Percentiles rank a stretch among this genome's conserved stretches.
Conservation (phyloP, 2,888 invertebrate genomes). For the Alloplasta piceator region DNA sequence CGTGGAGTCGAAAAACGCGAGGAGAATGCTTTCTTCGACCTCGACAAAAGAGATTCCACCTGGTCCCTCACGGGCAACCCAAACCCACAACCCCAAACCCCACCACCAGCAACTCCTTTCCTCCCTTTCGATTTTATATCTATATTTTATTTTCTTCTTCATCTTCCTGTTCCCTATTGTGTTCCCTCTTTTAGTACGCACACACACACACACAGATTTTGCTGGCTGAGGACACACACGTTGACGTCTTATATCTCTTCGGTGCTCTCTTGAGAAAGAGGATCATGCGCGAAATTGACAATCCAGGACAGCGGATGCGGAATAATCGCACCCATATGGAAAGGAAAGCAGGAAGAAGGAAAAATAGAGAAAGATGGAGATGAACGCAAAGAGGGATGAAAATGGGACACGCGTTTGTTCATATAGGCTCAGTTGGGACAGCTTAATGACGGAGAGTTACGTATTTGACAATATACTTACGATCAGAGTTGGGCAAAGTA, state of each 20-base stretch:
- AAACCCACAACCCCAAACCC: background rate
- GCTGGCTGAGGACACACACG: background rate
- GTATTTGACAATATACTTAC: background rate
- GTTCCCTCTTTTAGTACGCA: background rate
- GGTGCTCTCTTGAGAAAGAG: constrained; percentile 22
- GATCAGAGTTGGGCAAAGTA: too few species aligned
- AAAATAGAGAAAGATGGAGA: too few species aligned
- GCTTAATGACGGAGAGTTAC: background rate
- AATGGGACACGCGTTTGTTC: background rate
- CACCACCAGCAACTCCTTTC: constrained; percentile 1
- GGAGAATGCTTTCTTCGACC: constrained; percentile 51
- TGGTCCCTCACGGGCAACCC: constrained; percentile 13
- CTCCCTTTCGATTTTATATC: background rate
- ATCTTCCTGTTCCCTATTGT: constrained; percentile 5
- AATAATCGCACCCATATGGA: constrained; percentile 46
- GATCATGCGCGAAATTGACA: constrained; percentile 66
- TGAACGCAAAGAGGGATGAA: background rate
- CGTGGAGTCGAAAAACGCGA: constrained; percentile 46
- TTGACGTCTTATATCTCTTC: constrained; percentile 6
- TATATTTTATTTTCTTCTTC: constrained; percentile 17
- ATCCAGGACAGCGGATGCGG: constrained; percentile 60
- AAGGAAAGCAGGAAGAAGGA: constrained; percentile 16
- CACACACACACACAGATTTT: background rate
- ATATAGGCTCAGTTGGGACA: background rate
- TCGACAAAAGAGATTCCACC: constrained; percentile 60